Conservation (phyloP, 2,113 vertebrate genomes). For the Oriolus oriolus region DNA sequence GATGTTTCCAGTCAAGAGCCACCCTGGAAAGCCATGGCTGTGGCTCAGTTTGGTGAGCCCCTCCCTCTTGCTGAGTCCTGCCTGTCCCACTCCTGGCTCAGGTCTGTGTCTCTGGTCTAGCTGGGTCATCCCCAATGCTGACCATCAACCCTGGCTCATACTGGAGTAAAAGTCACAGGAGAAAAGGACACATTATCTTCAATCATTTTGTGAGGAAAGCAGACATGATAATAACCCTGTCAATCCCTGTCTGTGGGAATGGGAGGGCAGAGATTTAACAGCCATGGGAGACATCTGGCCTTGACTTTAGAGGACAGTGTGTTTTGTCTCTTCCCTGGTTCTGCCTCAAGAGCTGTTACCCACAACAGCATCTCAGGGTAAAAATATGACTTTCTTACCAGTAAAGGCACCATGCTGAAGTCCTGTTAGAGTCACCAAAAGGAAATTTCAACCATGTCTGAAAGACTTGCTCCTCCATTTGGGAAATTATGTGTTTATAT, state of each 20-base stretch:
- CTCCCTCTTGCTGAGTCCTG: background rate
- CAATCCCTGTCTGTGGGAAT: background rate
- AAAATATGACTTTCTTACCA: background rate
- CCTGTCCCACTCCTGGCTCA: background rate
- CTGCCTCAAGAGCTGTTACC: background rate
- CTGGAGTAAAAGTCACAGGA: background rate
- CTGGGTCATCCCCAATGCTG: accelerated
- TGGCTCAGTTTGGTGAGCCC: background rate
- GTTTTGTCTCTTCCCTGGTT: background rate
- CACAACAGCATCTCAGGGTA: background rate
- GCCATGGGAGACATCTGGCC: background rate
- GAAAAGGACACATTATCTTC: background rate
- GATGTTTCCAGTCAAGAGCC: background rate
- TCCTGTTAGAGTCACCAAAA: background rate
- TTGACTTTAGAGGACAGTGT: background rate
- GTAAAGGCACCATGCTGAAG: background rate
- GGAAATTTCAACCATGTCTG: background rate
- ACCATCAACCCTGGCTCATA: no score
- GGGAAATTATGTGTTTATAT: background rate
- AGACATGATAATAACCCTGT: background rate
- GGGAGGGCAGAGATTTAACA: background rate
- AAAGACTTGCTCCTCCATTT: background rate
- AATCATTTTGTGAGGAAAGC: background rate
- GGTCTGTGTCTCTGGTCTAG: background rate
- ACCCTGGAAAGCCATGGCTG: background rate